Base-by-base conservation (phyloP, 2,113 vertebrate species). In the Pteruthius melanotis region DNA sequence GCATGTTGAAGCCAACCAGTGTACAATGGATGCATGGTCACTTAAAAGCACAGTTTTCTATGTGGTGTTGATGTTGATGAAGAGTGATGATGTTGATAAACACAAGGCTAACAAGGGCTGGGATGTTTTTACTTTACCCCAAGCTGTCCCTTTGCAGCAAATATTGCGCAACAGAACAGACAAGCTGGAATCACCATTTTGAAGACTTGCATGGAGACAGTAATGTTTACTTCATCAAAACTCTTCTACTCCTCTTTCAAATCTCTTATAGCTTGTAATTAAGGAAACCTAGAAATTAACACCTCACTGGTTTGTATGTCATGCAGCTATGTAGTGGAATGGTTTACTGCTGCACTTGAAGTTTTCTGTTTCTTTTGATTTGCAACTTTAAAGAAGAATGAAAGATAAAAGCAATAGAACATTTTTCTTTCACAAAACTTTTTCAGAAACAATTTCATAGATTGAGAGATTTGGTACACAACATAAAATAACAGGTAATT, bases 11-110 rank as follows among this genome's bases (percentile, higher is more conserved):
- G 13, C 9, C 44, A 96, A 63, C 49, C 52, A 92, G 23, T 20
- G 5, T 69, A 57, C 33, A 70, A 1, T 63, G 19, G 21, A 69
- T 44, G 27, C 4, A 4, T 35, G 27, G 10, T 40, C 4, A 7
- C 68, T 64, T 26, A 56, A 87, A 94, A 59, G 4, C 10, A 71
- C 22, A 16, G 9, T 44, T 26, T 22, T 54, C 35, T 47, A 30
- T 0, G 0, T 28, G 13, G 27, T 37, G 39, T 21, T 33, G 22
- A 16, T 68, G 15, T 7, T 72, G 28, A 35, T 60, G 27, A 63
- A 63, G 20, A 35, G 8, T 70, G n/a, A 66, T 57, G 59, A 82
- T 70, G n/a, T 64, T 57, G 59, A 82, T 35, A 92, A 85, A 56
- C 11, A 69, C 5, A 79, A 70, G 5, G 1, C 3, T 78, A 74